Conservation (phyloP, 2,113 vertebrate genomes). For the Silurus meridionalis region DNA sequence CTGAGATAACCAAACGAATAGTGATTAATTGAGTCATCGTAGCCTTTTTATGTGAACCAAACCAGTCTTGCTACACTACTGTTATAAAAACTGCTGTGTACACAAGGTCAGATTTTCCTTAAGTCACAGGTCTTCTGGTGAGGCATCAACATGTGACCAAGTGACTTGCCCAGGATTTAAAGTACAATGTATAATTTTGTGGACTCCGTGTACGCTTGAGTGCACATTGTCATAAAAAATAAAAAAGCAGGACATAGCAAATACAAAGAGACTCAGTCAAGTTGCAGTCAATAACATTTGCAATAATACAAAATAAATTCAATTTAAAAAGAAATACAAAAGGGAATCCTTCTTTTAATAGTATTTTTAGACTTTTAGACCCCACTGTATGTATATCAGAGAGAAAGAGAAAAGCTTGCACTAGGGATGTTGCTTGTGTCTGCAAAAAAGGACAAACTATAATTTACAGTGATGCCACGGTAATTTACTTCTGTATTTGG, state of each 20-base stretch:
- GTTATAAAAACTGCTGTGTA: not conserved
- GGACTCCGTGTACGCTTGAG: too few relatives aligned
- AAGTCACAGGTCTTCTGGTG: too few relatives aligned
- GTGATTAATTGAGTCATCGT: not conserved
- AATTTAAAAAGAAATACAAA: not conserved
- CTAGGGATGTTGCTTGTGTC: not conserved
- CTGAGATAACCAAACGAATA: not conserved
- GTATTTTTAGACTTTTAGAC: not conserved
- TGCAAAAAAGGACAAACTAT: not conserved
- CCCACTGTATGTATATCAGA: not conserved
- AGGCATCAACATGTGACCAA: too few relatives aligned
- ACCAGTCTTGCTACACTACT: not conserved
- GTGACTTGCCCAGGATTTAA: too few relatives aligned
- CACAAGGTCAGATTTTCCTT: too few relatives aligned
- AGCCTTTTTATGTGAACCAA: not conserved
- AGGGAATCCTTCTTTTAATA: not conserved
- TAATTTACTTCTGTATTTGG: not conserved
- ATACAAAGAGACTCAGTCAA: not conserved
- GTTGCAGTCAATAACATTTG: not conserved
- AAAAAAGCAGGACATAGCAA: not conserved
- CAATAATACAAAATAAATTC: not conserved
- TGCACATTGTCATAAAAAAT: too few relatives aligned
- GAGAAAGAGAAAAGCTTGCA: not conserved
- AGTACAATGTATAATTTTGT: too few relatives aligned
- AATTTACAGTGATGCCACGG: not conserved